phyloP scores from a whole-genome alignment of 2,797 vertebrate genomes.

The Spinibarbus caldwelli region DNA sequence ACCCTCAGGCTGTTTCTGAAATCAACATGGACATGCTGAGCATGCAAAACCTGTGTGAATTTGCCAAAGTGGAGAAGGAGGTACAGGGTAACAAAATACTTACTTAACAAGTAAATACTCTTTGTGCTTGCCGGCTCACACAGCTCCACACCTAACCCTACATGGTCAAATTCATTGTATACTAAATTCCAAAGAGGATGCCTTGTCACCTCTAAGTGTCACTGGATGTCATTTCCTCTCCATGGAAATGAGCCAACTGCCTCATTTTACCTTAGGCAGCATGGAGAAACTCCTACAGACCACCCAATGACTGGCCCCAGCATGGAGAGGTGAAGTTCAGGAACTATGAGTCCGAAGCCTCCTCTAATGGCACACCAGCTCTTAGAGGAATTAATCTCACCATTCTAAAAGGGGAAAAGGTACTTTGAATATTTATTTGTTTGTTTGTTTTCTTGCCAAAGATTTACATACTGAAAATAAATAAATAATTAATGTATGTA shows the following conservation, averaged over 20 bases:
- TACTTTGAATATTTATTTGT: constrained; percentile 47
- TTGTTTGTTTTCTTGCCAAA: background rate
- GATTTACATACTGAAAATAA: background rate
- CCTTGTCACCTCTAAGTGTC: background rate
- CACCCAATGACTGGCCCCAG: constrained; percentile 66
- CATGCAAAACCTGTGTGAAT: constrained; percentile 72
- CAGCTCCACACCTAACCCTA: background rate
- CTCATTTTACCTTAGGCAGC: constrained; percentile 56
- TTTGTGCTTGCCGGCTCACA: background rate
- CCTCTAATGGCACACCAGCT: constrained; percentile 62
- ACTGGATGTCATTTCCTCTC: background rate
- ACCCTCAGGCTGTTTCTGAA: constrained; percentile 71
- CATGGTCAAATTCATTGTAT: background rate
- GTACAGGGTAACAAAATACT: constrained; percentile 50
- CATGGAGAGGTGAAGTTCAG: constrained; percentile 70
- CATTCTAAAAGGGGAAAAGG: constrained; percentile 69
- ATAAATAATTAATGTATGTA: background rate
- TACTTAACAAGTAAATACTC: background rate
- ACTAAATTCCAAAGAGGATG: background rate
- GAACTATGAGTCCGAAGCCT: constrained; percentile 66
- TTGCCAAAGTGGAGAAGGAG: constrained; percentile 71
- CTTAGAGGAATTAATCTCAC: constrained; percentile 68
- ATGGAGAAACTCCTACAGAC: constrained; percentile 65
- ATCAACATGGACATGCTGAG: constrained; percentile 70
- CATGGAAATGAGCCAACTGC: background rate